Percentiles rank a stretch among this genome's conserved stretches.
Conservation (phyloP, 2,888 invertebrate genomes). For the Luperina nickerlii region DNA sequence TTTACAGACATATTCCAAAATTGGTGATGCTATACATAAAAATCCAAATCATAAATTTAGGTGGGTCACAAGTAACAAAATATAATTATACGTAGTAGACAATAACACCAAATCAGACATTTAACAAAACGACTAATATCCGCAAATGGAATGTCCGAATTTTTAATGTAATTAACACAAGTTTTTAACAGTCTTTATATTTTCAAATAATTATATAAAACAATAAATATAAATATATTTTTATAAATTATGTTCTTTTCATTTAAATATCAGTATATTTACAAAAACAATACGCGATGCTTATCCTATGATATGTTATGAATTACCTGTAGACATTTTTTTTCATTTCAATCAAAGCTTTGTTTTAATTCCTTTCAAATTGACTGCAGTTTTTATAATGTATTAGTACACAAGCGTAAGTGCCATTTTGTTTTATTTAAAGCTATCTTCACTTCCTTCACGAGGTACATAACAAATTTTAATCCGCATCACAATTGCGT, state of each 20-base stretch:
- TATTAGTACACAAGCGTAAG: background rate
- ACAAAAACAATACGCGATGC: slow-evolving; percentile 56
- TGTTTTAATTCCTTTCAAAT: slow-evolving; percentile 58
- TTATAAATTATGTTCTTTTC: slow-evolving; percentile 42
- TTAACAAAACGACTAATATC: slow-evolving; percentile 43
- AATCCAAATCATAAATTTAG: background rate
- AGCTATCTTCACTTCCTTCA: slow-evolving; percentile 30
- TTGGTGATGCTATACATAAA: background rate
- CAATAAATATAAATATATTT: slow-evolving; percentile 45
- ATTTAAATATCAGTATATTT: slow-evolving; percentile 56
- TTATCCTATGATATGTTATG: slow-evolving; percentile 75
- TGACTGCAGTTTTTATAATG: slow-evolving; percentile 52
- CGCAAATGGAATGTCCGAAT: slow-evolving; percentile 48
- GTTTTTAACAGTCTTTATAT: slow-evolving; percentile 62
- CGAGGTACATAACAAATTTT: background rate
- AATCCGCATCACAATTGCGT: no score
- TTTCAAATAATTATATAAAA: slow-evolving; percentile 54
- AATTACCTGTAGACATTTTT: slow-evolving; percentile 71
- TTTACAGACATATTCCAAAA: slow-evolving; percentile 6
- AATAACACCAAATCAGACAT: slow-evolving; percentile 49
- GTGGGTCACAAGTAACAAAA: background rate
- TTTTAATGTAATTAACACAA: slow-evolving; percentile 63
- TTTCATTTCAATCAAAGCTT: slow-evolving; percentile 43
- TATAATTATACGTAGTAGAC: slow-evolving; percentile 25
- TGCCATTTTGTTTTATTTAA: slow-evolving; percentile 18